These are phyloP conservation scores for Delia radicum DNA, from an alignment of 1,140 invertebrate genomes.

Conservation along the genomic window DNA sequence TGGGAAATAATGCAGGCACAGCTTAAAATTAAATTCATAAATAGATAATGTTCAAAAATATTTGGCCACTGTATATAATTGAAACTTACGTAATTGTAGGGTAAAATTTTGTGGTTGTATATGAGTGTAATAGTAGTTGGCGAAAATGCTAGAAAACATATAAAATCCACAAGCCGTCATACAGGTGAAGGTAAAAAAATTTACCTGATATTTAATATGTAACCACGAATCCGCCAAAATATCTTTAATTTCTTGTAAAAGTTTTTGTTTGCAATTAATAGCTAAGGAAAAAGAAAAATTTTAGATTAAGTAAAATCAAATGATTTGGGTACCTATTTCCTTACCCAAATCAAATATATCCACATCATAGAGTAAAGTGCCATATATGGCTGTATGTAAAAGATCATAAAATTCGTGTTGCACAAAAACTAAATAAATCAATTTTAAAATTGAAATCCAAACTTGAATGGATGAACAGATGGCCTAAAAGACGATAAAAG, in stretches of 20 bases:
- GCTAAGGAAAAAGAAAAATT: neutral
- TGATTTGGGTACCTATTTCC: neutral
- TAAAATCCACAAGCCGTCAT: constrained; percentile 6
- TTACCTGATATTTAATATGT: neutral
- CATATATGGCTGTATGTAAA: neutral
- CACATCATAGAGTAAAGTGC: neutral
- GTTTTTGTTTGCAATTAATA: constrained; percentile 6
- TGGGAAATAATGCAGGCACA: neutral
- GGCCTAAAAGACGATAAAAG: neutral
- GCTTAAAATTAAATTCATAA: neutral
- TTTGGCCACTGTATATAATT: neutral
- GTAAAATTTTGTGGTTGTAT: constrained; percentile 19
- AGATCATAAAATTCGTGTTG: constrained; percentile 8
- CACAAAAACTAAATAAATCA: constrained; percentile 4
- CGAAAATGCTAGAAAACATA: neutral
- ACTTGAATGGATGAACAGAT: neutral
- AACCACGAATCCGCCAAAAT: neutral
- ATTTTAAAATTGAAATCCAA: constrained; percentile 12
- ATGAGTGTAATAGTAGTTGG: constrained; percentile 10
- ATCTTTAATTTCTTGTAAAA: neutral
- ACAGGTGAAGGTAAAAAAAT: constrained; percentile 1
- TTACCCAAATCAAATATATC: constrained; percentile 2
- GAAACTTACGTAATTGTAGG: neutral
- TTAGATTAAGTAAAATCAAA: neutral
- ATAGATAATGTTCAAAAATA: neutral